phyloP scores from a whole-genome alignment of 2,888 invertebrate genomes.

The Agonopterix subpropinquella region DNA sequence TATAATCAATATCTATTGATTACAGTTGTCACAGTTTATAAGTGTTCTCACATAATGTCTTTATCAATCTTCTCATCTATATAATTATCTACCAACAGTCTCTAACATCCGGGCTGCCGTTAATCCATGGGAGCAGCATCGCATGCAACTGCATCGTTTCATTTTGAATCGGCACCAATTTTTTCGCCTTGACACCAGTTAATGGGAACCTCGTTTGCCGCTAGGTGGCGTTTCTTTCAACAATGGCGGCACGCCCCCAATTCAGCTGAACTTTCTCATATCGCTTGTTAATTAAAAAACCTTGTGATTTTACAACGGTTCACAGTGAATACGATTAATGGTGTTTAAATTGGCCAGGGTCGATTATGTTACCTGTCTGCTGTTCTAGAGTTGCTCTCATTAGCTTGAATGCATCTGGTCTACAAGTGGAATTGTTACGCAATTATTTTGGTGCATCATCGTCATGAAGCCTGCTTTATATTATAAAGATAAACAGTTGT shows the following conservation, averaged over 20 bases:
- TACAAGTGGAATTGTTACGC: too few species aligned
- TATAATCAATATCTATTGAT: too few species aligned
- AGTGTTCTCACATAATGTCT: too few species aligned
- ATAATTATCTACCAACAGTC: too few species aligned
- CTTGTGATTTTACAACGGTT: slow-evolving; percentile 25
- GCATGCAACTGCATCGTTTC: slow-evolving; percentile 1
- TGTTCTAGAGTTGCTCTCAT: too few species aligned
- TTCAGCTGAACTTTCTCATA: slow-evolving; percentile 34
- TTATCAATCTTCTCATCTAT: too few species aligned
- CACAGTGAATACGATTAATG: slow-evolving; percentile 1
- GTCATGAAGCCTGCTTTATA: too few species aligned
- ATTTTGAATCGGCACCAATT: slow-evolving; percentile 1
- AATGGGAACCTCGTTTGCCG: slow-evolving; percentile 13
- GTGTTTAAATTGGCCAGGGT: slow-evolving; percentile 5
- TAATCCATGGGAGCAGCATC: neutral
- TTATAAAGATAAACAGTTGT: too few species aligned
- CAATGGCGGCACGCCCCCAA: slow-evolving; percentile 34
- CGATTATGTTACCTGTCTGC: neutral
- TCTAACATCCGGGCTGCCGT: neutral
- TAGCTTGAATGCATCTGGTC: too few species aligned
- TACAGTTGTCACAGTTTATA: too few species aligned
- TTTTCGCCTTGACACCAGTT: slow-evolving; percentile 17
- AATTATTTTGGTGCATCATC: too few species aligned
- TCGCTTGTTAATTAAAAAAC: slow-evolving; percentile 31
- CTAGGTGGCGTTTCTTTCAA: slow-evolving; percentile 17